Evolutionary conservation across 2,797 vertebrate species (phyloP).

Genomic region (Morelia viridis): DNA sequence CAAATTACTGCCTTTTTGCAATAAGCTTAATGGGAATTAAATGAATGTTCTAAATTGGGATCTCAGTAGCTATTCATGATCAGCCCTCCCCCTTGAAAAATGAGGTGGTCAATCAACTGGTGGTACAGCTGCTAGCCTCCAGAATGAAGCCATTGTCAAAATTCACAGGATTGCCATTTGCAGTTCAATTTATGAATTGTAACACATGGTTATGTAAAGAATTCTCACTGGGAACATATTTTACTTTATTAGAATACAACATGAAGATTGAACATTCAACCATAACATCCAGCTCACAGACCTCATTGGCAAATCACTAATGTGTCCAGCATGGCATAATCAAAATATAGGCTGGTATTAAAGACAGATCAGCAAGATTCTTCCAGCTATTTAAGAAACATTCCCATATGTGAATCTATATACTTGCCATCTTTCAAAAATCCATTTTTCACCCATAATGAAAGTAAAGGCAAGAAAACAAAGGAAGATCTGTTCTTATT

Average conservation of each 20-base stretch:
- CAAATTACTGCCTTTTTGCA: neutral
- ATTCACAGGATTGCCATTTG: constrained; percentile 24
- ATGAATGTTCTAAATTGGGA: neutral
- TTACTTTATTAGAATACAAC: constrained; percentile 9
- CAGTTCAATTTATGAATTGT: constrained; percentile 34
- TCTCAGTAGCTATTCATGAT: neutral
- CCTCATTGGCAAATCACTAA: constrained; percentile 13
- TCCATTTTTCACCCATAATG: neutral
- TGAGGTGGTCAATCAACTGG: constrained; percentile 21
- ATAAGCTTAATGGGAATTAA: neutral
- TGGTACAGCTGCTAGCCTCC: constrained; percentile 26
- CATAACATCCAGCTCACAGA: neutral
- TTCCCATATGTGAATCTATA: neutral
- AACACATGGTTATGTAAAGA: constrained; percentile 31
- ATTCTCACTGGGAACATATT: constrained; percentile 35
- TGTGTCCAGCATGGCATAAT: constrained; percentile 17
- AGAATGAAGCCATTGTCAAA: constrained; percentile 37
- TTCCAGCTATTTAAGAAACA: neutral
- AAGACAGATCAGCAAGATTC: constrained; percentile 15
- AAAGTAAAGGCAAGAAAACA: neutral
- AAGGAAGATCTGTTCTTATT: neutral
- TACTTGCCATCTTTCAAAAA: neutral
- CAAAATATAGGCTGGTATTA: constrained; percentile 19
- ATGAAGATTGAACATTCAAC: neutral
- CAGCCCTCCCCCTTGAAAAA: neutral